Conservation (phyloP, 2,888 invertebrate species). For the Cryptocephalus primarius region DNA sequence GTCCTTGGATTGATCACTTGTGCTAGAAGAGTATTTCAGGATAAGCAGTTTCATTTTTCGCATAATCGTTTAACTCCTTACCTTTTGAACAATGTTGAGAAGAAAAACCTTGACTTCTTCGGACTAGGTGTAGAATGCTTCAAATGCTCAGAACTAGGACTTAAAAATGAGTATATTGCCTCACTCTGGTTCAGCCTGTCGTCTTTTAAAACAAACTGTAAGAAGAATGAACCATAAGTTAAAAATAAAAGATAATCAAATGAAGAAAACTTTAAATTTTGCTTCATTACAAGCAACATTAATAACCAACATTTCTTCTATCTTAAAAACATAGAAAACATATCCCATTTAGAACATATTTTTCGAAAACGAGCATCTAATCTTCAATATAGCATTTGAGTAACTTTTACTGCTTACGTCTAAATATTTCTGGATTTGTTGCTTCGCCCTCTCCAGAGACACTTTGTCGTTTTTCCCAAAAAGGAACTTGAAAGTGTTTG, state of each 20-base stretch:
- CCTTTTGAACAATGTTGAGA: conserved; percentile 79
- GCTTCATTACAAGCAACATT: no score
- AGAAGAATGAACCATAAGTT: conserved; percentile 10
- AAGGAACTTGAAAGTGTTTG: conserved; percentile 67
- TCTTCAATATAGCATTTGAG: neutral
- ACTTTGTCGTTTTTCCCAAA: conserved; percentile 75
- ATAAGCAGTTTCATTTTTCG: neutral
- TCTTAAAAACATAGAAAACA: no score
- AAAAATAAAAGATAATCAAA: neutral
- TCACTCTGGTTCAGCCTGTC: conserved; percentile 81
- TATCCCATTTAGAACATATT: no score
- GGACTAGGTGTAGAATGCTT: conserved; percentile 67
- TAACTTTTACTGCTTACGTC: conserved; percentile 47
- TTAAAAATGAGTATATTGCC: conserved; percentile 82
- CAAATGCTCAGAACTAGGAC: conserved; percentile 81
- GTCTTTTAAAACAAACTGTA: conserved; percentile 76
- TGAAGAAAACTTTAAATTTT: conserved; percentile 1
- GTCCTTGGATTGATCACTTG: conserved; percentile 23
- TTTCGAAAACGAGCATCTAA: no score
- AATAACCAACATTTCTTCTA: no score
- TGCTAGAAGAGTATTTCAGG: conserved; percentile 16
- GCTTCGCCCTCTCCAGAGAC: conserved; percentile 71
- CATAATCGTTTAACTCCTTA: conserved; percentile 33
- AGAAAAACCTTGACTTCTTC: conserved; percentile 78
- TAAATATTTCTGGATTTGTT: conserved; percentile 75